Conservation (phyloP, 1,140 invertebrate species). For the Sogatella furcifera region DNA sequence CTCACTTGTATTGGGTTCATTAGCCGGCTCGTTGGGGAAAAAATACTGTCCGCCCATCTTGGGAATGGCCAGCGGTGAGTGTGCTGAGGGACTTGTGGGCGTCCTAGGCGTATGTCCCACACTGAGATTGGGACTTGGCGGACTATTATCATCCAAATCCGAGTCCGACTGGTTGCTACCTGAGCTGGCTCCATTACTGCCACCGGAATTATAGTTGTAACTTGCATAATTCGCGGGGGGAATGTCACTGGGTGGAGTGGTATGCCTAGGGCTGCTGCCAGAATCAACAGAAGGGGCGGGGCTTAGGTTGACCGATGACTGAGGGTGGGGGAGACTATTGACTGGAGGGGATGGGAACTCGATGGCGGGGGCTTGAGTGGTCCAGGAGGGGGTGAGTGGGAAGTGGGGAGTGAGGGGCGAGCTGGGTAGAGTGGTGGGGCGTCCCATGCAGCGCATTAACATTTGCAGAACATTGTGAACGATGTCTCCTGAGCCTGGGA, state of each 20-base stretch:
- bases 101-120: constrained; percentile 45
- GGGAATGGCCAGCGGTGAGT: background rate
- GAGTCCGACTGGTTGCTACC: background rate
- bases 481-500: constrained; percentile 84
- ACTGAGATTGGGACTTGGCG: constrained; percentile 18
- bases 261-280: background rate
- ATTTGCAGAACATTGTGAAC: constrained; percentile 87
- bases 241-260: background rate
- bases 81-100: constrained; percentile 36
- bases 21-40: constrained; percentile 19
- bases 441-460: constrained; percentile 45
- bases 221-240: too few species aligned
- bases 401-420: constrained; percentile 77
- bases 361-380: constrained; percentile 56
- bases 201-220: background rate
- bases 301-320: constrained; percentile 67
- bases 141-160: constrained; percentile 6
- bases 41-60: background rate
- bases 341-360: constrained; percentile 5
- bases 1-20: constrained; percentile 28
- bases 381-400: constrained; percentile 38
- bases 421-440: constrained; percentile 56
- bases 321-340: background rate
- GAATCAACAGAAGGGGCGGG: constrained; percentile 56
- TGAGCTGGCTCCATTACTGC: background rate